Evolutionary conservation across 2,113 vertebrate species (phyloP).

Genomic region (Ictalurus furcatus): DNA sequence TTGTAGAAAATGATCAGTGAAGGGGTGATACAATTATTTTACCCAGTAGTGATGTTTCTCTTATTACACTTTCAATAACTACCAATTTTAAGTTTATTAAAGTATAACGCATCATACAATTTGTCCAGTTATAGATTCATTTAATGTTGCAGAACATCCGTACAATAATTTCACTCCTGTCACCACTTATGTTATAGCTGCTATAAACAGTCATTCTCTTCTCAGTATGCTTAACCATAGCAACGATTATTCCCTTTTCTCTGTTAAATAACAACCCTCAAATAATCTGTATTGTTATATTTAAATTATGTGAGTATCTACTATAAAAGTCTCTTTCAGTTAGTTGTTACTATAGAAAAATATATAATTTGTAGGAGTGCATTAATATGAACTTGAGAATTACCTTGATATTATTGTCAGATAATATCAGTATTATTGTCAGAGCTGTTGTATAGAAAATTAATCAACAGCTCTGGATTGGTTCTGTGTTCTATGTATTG

Average conservation of each 20-base stretch:
- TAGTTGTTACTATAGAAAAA: background rate
- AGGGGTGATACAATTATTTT: background rate
- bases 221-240: background rate
- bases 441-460: background rate
- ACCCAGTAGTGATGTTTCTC: background rate
- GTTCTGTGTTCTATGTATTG: background rate
- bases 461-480: background rate
- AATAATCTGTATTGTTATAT: background rate
- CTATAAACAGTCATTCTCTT: background rate
- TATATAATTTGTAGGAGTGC: background rate
- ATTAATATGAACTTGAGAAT: background rate
- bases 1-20: background rate
- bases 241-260: background rate
- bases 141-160: background rate
- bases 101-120: background rate
- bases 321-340: background rate
- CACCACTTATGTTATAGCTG: background rate
- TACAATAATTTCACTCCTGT: background rate
- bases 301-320: background rate
- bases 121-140: background rate
- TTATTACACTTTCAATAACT: background rate
- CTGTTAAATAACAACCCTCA: background rate
- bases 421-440: background rate
- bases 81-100: background rate
- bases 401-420: background rate